These are phyloP conservation scores for Lerema accius DNA, from an alignment of 1,140 invertebrate genomes.

Conservation along the genomic window DNA sequence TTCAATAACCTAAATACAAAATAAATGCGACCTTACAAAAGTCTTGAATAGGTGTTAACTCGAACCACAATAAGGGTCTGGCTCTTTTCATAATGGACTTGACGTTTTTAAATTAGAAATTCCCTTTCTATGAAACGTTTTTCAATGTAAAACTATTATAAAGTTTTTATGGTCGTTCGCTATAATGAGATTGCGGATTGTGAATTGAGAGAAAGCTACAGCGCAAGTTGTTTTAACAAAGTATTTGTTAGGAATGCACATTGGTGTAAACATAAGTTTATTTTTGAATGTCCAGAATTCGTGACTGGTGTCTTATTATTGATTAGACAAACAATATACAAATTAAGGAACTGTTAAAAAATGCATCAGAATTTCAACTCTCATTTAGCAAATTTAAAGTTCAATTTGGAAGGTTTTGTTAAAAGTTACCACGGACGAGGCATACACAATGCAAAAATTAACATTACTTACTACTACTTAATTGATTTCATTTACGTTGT, in stretches of 20 bases:
- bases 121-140: not conserved
- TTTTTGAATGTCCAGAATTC: no score
- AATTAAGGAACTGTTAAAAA: no score
- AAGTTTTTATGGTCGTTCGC: not conserved
- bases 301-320: no score
- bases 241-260: not conserved
- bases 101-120: conserved; percentile 26
- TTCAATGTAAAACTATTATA: conserved; percentile 17
- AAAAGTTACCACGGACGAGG: no score
- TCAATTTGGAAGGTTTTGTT: no score
- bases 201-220: not conserved
- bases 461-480: no score
- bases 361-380: no score
- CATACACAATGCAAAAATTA: no score
- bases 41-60: conserved; percentile 33
- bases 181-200: conserved; percentile 13
- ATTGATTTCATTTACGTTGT: no score
- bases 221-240: not conserved
- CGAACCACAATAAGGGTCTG: conserved; percentile 25
- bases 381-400: no score
- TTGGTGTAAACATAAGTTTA: no score
- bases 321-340: no score
- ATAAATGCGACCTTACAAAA: conserved; percentile 29
- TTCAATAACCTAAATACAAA: conserved; percentile 32
- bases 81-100: conserved; percentile 16